phyloP scores from a whole-genome alignment of 2,888 invertebrate genomes.

The Pyrrhosoma nymphula region DNA sequence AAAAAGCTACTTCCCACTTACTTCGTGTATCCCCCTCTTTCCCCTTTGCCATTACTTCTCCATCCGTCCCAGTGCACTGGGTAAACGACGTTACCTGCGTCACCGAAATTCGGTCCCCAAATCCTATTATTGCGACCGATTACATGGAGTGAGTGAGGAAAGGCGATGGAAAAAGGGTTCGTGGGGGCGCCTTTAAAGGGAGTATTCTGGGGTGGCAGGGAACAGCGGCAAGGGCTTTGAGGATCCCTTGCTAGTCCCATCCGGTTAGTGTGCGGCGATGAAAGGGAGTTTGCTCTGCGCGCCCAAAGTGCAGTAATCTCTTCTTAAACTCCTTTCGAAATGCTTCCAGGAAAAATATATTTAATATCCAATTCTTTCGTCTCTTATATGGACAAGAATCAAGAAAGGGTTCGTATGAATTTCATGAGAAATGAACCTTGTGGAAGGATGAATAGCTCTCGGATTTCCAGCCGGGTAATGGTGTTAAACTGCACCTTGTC shows the following conservation, averaged over 20 bases:
- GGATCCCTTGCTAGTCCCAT: neutral
- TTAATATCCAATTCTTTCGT: too few species aligned
- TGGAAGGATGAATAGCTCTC: too few species aligned
- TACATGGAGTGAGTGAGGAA: neutral
- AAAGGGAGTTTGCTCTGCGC: neutral
- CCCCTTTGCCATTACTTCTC: neutral
- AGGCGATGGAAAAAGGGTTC: neutral
- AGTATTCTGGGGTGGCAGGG: too few species aligned
- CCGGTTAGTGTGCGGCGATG: neutral
- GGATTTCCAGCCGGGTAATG: too few species aligned
- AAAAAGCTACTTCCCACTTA: neutral
- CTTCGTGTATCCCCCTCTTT: neutral
- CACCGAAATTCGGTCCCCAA: neutral
- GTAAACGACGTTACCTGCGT: neutral
- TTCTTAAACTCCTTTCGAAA: too few species aligned
- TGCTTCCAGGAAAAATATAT: too few species aligned
- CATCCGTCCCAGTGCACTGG: neutral
- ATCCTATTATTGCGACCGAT: slow-evolving; percentile 20
- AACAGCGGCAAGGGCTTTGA: neutral
- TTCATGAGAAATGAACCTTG: too few species aligned
- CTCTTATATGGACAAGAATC: too few species aligned
- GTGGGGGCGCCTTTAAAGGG: neutral
- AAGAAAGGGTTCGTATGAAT: too few species aligned
- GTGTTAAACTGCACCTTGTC: too few species aligned
- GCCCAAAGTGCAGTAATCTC: neutral